Evolutionary conservation across 2,797 vertebrate genomes (phyloP).

Genomic region (Oreochromis grahami): DNA sequence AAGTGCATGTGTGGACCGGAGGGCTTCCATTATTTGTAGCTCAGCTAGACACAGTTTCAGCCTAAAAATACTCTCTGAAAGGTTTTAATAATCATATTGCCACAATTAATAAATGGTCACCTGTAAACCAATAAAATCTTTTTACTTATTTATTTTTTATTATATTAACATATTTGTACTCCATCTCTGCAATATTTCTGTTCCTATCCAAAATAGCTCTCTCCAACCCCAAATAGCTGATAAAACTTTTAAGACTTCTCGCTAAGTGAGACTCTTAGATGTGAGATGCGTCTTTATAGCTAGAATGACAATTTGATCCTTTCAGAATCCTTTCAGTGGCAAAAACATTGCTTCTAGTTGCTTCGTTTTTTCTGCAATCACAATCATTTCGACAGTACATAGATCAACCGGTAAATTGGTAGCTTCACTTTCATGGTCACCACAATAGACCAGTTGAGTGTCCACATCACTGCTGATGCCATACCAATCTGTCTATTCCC

Average conservation of each 20-base stretch:
- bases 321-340: neutral
- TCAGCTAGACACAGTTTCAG: neutral
- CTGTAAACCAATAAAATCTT: rapidly evolving
- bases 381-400: neutral
- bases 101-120: neutral
- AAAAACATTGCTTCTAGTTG: neutral
- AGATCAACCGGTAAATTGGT: neutral
- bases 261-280: neutral
- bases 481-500: neutral
- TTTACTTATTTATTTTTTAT: neutral
- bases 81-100: neutral
- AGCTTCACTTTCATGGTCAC: neutral
- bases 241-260: neutral
- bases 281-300: neutral
- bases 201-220: rapidly evolving
- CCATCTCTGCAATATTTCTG: neutral
- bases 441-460: neutral
- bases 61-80: neutral
- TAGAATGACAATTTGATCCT: neutral
- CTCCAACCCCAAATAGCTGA: rapidly evolving
- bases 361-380: neutral
- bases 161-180: neutral
- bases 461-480: neutral
- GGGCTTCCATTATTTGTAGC: neutral
- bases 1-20: neutral